These are phyloP conservation scores for Eupsilia transversa DNA, from an alignment of 2,888 invertebrate genomes.

Conservation along the genomic window DNA sequence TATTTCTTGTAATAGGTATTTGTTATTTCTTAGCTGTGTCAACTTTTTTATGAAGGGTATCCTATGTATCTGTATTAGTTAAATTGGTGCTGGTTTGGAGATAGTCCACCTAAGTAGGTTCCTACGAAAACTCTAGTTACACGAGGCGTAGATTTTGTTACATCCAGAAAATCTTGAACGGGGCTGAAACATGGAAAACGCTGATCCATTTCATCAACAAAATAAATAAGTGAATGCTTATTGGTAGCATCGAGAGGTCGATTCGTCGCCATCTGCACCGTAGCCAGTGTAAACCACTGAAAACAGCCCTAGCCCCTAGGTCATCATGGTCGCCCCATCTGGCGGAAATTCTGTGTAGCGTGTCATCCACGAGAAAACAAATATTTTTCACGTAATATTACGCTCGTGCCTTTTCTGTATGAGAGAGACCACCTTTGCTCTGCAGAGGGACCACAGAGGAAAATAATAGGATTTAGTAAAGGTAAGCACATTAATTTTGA, in stretches of 20 bases:
- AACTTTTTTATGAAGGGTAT: neutral
- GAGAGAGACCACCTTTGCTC: too few species aligned
- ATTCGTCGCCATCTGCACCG: neutral
- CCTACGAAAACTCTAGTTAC: too few species aligned
- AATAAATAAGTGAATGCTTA: neutral
- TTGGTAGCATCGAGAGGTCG: neutral
- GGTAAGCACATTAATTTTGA: neutral
- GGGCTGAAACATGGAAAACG: neutral
- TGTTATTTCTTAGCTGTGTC: neutral
- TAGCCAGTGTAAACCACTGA: neutral
- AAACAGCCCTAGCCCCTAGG: neutral
- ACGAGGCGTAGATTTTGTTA: neutral
- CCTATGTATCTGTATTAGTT: neutral
- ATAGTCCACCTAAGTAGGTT: too few species aligned
- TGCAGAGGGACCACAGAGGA: too few species aligned
- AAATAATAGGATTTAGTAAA: too few species aligned
- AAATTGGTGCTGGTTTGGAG: neutral
- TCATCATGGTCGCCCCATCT: neutral
- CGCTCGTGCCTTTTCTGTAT: too few species aligned
- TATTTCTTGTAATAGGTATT: neutral
- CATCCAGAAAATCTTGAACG: neutral
- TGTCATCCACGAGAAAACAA: neutral
- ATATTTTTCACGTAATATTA: too few species aligned
- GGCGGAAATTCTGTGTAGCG: neutral
- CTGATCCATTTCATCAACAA: too few species aligned